Conservation (phyloP, 2,113 vertebrate species). For the Proterorhinus semilunaris region DNA sequence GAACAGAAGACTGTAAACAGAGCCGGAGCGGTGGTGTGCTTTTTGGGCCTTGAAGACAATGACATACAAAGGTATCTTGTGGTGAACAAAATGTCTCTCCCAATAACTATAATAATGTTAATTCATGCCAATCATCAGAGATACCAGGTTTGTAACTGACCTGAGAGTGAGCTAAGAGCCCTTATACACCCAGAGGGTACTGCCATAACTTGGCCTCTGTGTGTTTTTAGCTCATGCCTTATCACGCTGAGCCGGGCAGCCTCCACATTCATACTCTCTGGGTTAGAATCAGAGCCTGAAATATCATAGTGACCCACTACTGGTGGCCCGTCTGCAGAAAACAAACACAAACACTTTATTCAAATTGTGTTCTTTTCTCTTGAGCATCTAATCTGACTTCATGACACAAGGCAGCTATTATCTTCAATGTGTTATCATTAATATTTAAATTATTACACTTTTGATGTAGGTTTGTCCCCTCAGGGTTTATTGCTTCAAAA, state of each 20-base stretch:
- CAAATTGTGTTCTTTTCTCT: slow-evolving; percentile 35
- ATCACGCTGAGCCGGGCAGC: slow-evolving; percentile 87
- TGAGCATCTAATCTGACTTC: background rate
- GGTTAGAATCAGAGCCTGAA: slow-evolving; percentile 94
- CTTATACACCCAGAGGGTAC: slow-evolving; percentile 83
- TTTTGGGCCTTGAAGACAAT: slow-evolving; percentile 28
- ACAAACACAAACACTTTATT: slow-evolving; percentile 77
- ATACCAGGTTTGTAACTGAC: slow-evolving; percentile 79
- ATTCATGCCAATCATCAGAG: slow-evolving; percentile 44
- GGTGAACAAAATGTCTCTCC: slow-evolving; percentile 27
- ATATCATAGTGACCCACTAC: slow-evolving; percentile 92
- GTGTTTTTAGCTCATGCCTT: slow-evolving; percentile 88
- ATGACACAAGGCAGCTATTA: background rate
- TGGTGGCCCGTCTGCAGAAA: slow-evolving; percentile 89
- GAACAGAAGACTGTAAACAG: slow-evolving; percentile 20
- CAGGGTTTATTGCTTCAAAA: slow-evolving; percentile 71
- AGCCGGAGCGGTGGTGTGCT: slow-evolving; percentile 23
- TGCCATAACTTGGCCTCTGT: slow-evolving; percentile 81
- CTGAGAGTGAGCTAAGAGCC: slow-evolving; percentile 82
- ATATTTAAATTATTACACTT: slow-evolving; percentile 19
- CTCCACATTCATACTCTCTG: slow-evolving; percentile 91
- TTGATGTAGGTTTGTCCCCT: slow-evolving; percentile 24
- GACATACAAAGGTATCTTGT: slow-evolving; percentile 26
- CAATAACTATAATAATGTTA: slow-evolving; percentile 18
- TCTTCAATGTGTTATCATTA: background rate